These are phyloP conservation scores for Paramisgurnus dabryanus DNA, from an alignment of 2,113 vertebrate species.

Conservation along the genomic window DNA sequence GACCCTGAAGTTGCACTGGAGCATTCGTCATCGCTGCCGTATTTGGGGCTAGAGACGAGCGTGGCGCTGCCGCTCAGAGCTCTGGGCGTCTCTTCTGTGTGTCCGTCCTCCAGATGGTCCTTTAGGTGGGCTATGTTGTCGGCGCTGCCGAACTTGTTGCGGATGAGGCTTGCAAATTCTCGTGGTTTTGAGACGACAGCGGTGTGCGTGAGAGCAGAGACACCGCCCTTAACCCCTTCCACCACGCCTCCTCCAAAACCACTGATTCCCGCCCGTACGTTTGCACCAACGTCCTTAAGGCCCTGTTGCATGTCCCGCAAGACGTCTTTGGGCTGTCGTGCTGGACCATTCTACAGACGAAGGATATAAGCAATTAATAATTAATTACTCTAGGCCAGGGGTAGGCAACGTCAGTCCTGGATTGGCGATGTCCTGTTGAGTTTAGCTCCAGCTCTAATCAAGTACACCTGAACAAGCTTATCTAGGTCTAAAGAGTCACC, in stretches of 20 bases:
- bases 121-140: conserved; percentile 97
- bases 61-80: conserved; percentile 93
- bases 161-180: conserved; percentile 95
- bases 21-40: conserved; percentile 94
- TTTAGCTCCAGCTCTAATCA: too few species aligned
- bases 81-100: conserved; percentile 84
- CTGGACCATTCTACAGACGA: conserved; percentile 82
- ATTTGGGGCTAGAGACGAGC: conserved; percentile 94
- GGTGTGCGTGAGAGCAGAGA: conserved; percentile 90
- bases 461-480: too few species aligned
- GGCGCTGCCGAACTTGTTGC: conserved; percentile 96
- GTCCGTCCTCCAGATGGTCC: conserved; percentile 87
- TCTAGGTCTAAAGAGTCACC: too few species aligned
- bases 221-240: conserved; percentile 92
- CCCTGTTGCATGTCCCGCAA: conserved; percentile 98
- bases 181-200: conserved; percentile 95
- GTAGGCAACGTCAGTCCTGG: too few species aligned
- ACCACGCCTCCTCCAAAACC: conserved; percentile 95
- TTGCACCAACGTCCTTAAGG: conserved; percentile 92
- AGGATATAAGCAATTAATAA: background rate
- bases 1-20: conserved; percentile 94
- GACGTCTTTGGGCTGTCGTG: conserved; percentile 94
- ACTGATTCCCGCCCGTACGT: conserved; percentile 95
- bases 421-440: too few species aligned
- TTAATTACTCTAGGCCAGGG: too few species aligned